phyloP scores from a whole-genome alignment of 2,113 vertebrate species.

The Alces alces region DNA sequence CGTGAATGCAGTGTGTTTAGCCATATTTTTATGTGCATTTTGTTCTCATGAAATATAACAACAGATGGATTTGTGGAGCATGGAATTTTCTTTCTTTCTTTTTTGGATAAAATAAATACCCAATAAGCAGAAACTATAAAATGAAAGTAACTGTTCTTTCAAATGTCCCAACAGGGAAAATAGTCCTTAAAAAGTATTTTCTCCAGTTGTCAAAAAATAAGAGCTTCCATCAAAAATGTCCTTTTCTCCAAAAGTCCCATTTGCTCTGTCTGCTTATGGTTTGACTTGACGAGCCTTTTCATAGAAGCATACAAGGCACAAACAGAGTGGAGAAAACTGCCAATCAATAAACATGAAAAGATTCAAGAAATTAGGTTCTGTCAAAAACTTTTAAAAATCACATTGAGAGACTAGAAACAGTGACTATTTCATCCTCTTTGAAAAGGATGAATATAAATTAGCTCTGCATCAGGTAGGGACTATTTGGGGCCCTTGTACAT shows the following conservation, averaged over 20 bases:
- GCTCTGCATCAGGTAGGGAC: neutral
- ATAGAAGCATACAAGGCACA: neutral
- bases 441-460: neutral
- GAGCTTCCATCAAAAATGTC: neutral
- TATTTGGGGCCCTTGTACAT: neutral
- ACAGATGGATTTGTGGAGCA: neutral
- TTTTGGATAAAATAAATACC: slow-evolving; percentile 4
- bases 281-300: neutral
- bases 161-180: neutral
- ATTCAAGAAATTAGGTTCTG: neutral
- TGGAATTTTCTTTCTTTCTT: neutral
- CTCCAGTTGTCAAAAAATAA: neutral
- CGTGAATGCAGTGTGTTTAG: slow-evolving; percentile 27
- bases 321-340: neutral
- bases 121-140: slow-evolving; percentile 28
- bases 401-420: neutral
- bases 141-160: neutral
- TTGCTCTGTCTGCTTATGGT: neutral
- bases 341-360: neutral
- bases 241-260: neutral
- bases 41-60: slow-evolving; percentile 4
- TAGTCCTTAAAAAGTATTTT: neutral
- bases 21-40: slow-evolving; percentile 47
- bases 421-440: neutral
- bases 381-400: neutral